Percentiles rank a stretch among this genome's conserved stretches.
Evolutionary conservation across 2,888 invertebrate genomes (phyloP).

Genomic region (Scaptomyza reducta): DNA sequence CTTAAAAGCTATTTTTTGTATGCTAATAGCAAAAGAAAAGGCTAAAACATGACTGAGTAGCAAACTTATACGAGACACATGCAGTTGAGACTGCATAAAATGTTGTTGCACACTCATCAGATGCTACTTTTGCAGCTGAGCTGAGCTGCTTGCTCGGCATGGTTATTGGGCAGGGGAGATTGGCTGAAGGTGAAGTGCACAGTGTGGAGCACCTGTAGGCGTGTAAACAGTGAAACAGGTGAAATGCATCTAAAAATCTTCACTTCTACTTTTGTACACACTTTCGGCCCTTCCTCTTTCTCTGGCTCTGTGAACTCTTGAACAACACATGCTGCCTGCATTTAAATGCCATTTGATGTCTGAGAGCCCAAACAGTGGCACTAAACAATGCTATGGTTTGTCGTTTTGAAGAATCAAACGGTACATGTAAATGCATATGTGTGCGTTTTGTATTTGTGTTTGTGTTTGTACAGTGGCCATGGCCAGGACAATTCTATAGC

Average conservation of each 20-base stretch:
- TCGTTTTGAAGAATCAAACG: constrained; percentile 56
- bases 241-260: constrained; percentile 4
- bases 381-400: constrained; percentile 70
- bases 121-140: no score
- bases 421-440: constrained; percentile 2
- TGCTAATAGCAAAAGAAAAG: not conserved
- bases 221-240: constrained; percentile 1
- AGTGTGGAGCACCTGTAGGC: constrained; percentile 22
- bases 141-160: no score
- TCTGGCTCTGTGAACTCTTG: not conserved
- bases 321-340: constrained; percentile 59
- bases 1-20: not conserved
- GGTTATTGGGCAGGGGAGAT: not conserved
- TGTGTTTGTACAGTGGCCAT: constrained; percentile 34
- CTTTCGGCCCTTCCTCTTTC: no score
- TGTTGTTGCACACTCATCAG: no score
- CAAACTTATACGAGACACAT: not conserved
- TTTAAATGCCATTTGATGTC: constrained; percentile 71
- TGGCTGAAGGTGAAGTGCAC: not conserved
- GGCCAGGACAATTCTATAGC: constrained; percentile 30
- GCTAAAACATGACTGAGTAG: not conserved
- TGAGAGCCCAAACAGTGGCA: constrained; percentile 46
- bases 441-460: constrained; percentile 5
- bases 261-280: not conserved
- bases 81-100: no score